phyloP scores from a whole-genome alignment of 1,140 invertebrate species.

The Armadillidium nasatum region DNA sequence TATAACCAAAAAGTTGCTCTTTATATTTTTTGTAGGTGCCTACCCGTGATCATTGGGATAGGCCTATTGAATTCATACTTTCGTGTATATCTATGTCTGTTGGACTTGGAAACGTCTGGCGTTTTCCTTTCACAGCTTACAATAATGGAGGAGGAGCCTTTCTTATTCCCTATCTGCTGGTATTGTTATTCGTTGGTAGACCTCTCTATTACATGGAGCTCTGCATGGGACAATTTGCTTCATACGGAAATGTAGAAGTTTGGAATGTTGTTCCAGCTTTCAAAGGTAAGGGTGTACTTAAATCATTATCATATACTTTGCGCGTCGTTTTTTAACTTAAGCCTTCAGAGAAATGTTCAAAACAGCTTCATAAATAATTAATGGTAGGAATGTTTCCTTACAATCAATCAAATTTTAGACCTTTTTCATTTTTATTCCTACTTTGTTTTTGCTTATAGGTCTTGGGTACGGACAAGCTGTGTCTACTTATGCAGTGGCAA shows the following conservation, averaged over 20 bases:
- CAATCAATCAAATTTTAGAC: too few relatives aligned
- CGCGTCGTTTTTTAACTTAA: too few relatives aligned
- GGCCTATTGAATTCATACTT: constrained; percentile 48
- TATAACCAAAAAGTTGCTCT: too few relatives aligned
- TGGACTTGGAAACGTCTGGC: constrained; percentile 55
- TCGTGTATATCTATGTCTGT: constrained; percentile 54
- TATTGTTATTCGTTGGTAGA: constrained; percentile 56
- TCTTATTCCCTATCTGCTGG: constrained; percentile 56
- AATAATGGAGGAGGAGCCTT: constrained; percentile 54
- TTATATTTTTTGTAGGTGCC: neutral
- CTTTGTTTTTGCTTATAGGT: too few relatives aligned
- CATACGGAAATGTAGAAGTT: constrained; percentile 34
- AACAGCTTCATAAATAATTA: too few relatives aligned
- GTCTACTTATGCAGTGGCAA: too few relatives aligned
- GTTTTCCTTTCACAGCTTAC: constrained; percentile 54
- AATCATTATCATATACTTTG: too few relatives aligned
- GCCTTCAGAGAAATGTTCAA: too few relatives aligned
- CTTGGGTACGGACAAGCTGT: too few relatives aligned
- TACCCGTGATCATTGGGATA: constrained; percentile 41
- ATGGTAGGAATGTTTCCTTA: too few relatives aligned
- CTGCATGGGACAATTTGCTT: constrained; percentile 39
- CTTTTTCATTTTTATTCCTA: too few relatives aligned
- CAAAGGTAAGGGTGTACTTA: constrained; percentile 19
- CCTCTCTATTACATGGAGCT: constrained; percentile 44
- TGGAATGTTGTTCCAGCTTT: constrained; percentile 39